Evolutionary conservation across 2,888 invertebrate genomes (phyloP), one percentile per base, ranked within the genome.

Genomic region (Polia nebulosa): DNA sequence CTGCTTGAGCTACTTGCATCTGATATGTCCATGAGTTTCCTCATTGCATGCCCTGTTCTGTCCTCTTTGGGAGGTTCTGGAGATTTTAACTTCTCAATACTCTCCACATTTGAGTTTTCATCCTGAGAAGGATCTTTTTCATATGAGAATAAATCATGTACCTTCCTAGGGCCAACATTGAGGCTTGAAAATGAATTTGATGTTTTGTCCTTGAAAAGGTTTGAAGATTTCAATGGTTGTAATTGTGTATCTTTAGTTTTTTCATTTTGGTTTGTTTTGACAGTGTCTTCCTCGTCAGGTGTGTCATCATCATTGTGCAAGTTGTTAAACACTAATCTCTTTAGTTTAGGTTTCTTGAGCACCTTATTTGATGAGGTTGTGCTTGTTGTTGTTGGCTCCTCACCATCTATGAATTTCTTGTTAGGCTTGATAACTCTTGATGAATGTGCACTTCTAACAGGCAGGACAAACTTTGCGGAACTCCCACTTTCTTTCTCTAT

Each of bases 341-440:
- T 95, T 55, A 96, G 82, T 87, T 96, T 96, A 66, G 96, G 95
- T 83, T 94, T 95, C 81, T 96, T 96, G 44, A 96, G 90, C 70
- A 96, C 93, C 85, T 96, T 96, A n/a, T 91, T 90, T 64, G 94
- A 86, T 59, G 88, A 82, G 73, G 91, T 80, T 68, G 83, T 89
- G 74, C 88, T 85, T 32, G 86, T 75, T 52, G 91, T 89, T 62
- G 91, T 82, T 51, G 92, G 93, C 86, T 96, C 97, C 76, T 97
- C 96, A 72, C 96, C 96, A 87, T 97, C 97, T 64, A 98, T 96
- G 86, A 98, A 98, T 80, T 97, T 96, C 92, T 98, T 98, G 88
- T 98, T 98, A 47, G 98, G 98, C 90, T 98, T 98, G 62, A 98
- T 98, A 51, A 98, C 97, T 80, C 98, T 96, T 7, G 98, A 98